These are phyloP conservation scores for Elmis aenea DNA, from an alignment of 2,888 invertebrate species.

Conservation along the genomic window DNA sequence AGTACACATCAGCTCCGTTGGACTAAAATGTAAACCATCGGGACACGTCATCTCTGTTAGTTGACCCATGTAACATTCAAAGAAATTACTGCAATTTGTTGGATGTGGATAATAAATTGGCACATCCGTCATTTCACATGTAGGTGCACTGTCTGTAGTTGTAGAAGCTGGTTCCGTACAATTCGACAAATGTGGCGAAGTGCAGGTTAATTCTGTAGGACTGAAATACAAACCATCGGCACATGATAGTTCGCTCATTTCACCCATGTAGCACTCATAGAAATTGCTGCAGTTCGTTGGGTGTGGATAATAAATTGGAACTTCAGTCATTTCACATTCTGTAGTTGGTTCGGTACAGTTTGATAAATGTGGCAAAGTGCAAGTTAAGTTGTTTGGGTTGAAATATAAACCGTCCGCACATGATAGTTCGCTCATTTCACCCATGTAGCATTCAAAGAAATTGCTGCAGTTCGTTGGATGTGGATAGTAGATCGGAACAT, in stretches of 20 bases:
- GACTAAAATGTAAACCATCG: slow-evolving; percentile 5
- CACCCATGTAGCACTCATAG: neutral
- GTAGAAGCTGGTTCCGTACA: no score
- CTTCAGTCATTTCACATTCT: neutral
- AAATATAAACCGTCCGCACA: slow-evolving; percentile 7
- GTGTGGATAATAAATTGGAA: neutral
- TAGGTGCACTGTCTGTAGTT: no score
- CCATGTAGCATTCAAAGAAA: neutral
- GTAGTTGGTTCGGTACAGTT: no score
- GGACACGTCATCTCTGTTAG: slow-evolving; percentile 2
- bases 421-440: neutral
- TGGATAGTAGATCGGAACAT: neutral
- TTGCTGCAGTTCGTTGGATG: slow-evolving; percentile 1
- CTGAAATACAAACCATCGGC: slow-evolving; percentile 4
- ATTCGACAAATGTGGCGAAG: no score
- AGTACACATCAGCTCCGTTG: no score
- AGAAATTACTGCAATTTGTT: neutral
- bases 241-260: slow-evolving; percentile 1
- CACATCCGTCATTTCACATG: neutral
- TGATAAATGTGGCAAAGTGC: no score
- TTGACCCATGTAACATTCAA: neutral
- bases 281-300: slow-evolving; percentile 1
- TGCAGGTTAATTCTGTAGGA: no score
- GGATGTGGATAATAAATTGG: neutral
- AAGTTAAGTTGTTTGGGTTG: no score